Conservation (phyloP, 2,888 invertebrate genomes). For the Monochamus alternatus region DNA sequence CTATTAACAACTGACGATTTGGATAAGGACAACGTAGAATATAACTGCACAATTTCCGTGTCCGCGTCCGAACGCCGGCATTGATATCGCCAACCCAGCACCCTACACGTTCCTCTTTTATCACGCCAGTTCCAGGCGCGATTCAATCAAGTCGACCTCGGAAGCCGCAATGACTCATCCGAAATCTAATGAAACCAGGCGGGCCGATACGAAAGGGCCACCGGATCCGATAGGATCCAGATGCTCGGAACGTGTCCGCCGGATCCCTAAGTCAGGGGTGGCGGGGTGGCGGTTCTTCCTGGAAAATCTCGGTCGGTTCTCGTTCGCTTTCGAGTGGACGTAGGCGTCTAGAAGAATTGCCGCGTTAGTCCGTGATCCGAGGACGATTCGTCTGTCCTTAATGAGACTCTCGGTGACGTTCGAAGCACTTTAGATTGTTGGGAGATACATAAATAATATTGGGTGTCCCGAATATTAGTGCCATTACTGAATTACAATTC, state of each 20-base stretch:
- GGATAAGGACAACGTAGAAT: too few relatives aligned
- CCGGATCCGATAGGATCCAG: neutral
- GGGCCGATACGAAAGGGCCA: neutral
- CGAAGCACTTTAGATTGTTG: too few relatives aligned
- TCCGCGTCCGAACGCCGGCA: neutral
- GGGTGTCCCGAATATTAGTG: too few relatives aligned
- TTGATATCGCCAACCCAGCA: neutral
- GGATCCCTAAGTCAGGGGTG: neutral
- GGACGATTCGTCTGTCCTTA: too few relatives aligned
- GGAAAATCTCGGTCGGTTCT: neutral
- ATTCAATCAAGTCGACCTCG: constrained; percentile 20
- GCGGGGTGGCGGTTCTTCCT: neutral
- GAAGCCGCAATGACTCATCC: constrained; percentile 25
- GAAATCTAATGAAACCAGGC: constrained; percentile 23
- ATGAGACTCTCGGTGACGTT: too few relatives aligned
- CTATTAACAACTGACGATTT: too few relatives aligned
- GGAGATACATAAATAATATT: too few relatives aligned
- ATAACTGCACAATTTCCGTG: too few relatives aligned
- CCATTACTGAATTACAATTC: too few relatives aligned
- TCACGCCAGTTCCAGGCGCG: constrained; percentile 40
- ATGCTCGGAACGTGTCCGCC: neutral
- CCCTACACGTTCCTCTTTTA: constrained; percentile 28
- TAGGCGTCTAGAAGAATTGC: neutral
- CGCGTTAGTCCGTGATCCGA: too few relatives aligned
- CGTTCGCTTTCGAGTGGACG: neutral